Evolutionary conservation across 2,888 invertebrate species (phyloP).

Genomic region (Gortyna flavago): DNA sequence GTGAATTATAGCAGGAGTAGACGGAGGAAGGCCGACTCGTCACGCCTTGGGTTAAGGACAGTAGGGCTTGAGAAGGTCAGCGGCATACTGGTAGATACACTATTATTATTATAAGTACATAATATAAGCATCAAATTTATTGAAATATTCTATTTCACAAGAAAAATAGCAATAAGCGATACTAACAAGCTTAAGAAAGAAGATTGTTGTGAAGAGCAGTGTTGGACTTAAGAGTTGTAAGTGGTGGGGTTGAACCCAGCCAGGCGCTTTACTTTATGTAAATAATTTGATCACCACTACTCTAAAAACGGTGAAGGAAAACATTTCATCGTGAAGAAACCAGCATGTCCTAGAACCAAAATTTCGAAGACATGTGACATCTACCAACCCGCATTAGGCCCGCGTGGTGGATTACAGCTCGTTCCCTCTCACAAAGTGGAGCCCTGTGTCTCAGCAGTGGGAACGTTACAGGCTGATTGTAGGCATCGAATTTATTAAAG

Average conservation of each 20-base stretch:
- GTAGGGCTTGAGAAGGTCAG: slow-evolving; percentile 56
- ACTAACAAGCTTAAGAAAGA: background rate
- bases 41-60: slow-evolving; percentile 89
- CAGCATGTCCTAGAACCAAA: background rate
- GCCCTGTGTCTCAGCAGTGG: background rate
- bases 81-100: slow-evolving; percentile 39
- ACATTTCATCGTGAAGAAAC: background rate
- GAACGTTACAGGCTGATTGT: background rate
- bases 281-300: background rate
- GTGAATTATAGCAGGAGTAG: slow-evolving; percentile 84
- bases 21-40: slow-evolving; percentile 88
- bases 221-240: too few relatives aligned
- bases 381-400: background rate
- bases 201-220: background rate
- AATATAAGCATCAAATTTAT: background rate
- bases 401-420: background rate
- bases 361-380: background rate
- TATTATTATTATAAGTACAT: slow-evolving; percentile 12
- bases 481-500: too few relatives aligned
- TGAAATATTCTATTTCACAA: background rate
- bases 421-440: background rate
- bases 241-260: background rate
- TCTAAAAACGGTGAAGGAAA: too few relatives aligned
- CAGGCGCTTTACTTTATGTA: background rate
- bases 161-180: background rate